Base-by-base conservation (phyloP, 2,797 vertebrate species). In the Acrossocheilus fasciatus region DNA sequence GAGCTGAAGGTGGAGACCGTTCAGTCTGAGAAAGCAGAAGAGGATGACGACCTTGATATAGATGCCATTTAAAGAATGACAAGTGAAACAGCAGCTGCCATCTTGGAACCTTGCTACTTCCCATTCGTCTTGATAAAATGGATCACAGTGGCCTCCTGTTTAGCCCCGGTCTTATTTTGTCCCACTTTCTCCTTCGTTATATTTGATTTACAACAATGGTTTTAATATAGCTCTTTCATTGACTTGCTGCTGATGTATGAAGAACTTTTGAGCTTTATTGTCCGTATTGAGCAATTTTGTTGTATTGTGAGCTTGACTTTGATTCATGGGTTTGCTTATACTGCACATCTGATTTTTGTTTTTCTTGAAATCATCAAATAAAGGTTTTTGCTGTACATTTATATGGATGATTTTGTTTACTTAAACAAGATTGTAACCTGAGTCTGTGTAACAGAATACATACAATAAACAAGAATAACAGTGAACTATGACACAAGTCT, bases 1-100 rank as follows among this genome's bases (percentile, higher is more conserved):
- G 96, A 98, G 94, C 96, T 99, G 87, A 98, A 97, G 94, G 97
- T 99, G 92, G 98, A 99, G 95, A 97, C 97, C 23, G 95, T 99
- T 94, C 97, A 98, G 95, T 94, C 97, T 43, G 94, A 95, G 88
- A 92, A 92, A 81, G 96, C 93, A 59, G 98, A 98, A 89, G 96
- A 96, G 57, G 98, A 99, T 43, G 98, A 99, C 0, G 98, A 99
- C 94, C 97, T 99, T 47, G 98, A 99, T 93, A 99, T 99, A 7
- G 98, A 99, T 93, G 98, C 98, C 88, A 99, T 99, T 96, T 99
- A 96, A 97, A 95, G 90, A 87, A 70, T 11, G 23, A 78, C 62
- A 77, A 78, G 75, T 47, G 4, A 50, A 41, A 78, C 73, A 1
- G 57, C 84, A 70, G 72, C 87, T 92, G 91, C 92, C 91, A 92